Conservation (phyloP, 2,888 invertebrate species). For the Thymelicus sylvestris region DNA sequence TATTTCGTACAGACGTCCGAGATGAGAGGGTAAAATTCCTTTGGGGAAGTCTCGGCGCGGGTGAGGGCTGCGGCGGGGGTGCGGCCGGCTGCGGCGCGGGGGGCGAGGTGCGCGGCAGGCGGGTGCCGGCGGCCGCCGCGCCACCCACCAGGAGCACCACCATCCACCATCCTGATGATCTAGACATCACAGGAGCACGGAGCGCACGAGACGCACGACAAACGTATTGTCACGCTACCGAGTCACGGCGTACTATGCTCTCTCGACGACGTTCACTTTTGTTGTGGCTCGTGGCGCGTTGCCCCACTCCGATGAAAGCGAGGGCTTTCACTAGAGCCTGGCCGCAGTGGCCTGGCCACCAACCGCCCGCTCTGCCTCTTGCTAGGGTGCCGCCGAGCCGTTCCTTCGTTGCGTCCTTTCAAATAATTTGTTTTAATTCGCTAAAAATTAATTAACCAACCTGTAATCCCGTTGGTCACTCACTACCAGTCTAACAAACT, state of each 20-base stretch:
- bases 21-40: constrained; percentile 78
- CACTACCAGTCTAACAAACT: too few relatives aligned
- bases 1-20: constrained; percentile 76
- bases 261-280: constrained; percentile 76
- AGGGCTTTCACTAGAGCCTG: constrained; percentile 73
- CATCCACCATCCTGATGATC: constrained; percentile 75
- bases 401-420: constrained; percentile 40
- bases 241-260: constrained; percentile 62
- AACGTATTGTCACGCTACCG: constrained; percentile 66
- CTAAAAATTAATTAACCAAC: too few relatives aligned
- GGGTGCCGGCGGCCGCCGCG: constrained; percentile 73
- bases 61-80: constrained; percentile 78
- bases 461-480: too few relatives aligned
- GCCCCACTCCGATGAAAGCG: constrained; percentile 80
- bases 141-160: constrained; percentile 64
- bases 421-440: constrained; percentile 21
- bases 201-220: constrained; percentile 66
- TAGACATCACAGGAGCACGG: constrained; percentile 66
- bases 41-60: constrained; percentile 79
- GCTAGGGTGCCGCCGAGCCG: constrained; percentile 34
- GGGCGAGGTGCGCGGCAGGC: constrained; percentile 74
- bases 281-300: constrained; percentile 58
- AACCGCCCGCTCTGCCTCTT: constrained; percentile 36
- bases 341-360: too few relatives aligned
- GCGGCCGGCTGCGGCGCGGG: constrained; percentile 80